Conservation (phyloP, 2,797 vertebrate species). For the Crotalus adamanteus region DNA sequence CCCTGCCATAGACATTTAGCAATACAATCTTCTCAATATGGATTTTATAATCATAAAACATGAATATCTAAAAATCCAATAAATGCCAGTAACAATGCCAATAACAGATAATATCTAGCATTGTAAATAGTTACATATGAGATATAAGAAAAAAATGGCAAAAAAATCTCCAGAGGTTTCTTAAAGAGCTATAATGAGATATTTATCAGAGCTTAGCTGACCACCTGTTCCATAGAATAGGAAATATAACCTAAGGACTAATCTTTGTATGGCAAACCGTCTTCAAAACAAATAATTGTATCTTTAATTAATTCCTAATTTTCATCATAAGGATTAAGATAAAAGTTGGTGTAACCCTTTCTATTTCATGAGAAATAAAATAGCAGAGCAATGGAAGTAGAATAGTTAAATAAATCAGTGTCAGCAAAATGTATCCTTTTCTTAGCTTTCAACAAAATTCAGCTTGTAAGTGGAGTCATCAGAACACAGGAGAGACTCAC, state of each 20-base stretch:
- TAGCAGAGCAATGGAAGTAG: background rate
- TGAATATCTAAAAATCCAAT: background rate
- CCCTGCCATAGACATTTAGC: background rate
- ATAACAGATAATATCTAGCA: background rate
- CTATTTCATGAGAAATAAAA: background rate
- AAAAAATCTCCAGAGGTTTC: background rate
- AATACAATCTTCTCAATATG: background rate
- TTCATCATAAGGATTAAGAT: background rate
- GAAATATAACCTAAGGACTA: background rate
- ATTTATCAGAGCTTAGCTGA: background rate
- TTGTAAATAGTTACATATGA: background rate
- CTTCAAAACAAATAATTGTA: background rate
- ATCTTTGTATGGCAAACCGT: background rate
- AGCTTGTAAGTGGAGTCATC: background rate
- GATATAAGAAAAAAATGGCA: background rate
- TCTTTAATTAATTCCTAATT: background rate
- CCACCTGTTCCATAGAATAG: background rate
- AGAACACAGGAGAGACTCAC: constrained; percentile 15
- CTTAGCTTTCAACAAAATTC: background rate
- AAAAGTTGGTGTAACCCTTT: background rate
- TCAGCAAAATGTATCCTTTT: background rate
- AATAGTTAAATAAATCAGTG: background rate
- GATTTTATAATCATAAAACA: background rate
- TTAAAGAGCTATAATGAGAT: background rate
- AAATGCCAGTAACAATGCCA: background rate